phyloP scores from a whole-genome alignment of 2,797 vertebrate species.

The Xenentodon cancila region DNA sequence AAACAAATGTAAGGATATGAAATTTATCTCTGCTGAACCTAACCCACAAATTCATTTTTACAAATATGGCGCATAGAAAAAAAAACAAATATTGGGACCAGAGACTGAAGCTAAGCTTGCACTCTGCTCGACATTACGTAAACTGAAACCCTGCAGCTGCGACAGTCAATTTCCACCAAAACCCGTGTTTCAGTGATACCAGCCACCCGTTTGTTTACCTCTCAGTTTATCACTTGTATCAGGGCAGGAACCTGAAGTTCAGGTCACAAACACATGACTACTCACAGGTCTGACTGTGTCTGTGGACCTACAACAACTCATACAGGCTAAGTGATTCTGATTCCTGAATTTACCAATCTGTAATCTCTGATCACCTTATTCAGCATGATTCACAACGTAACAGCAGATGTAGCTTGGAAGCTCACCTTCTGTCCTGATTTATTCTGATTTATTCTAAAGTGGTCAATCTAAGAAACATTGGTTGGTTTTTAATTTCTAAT shows the following conservation, averaged over 20 bases:
- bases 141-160: slow-evolving; percentile 34
- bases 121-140: slow-evolving; percentile 5
- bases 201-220: slow-evolving; percentile 39
- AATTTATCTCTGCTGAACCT: no score
- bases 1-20: no score
- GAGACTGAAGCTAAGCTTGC: neutral
- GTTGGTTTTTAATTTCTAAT: no score
- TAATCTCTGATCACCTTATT: neutral
- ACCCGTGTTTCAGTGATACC: slow-evolving; percentile 50
- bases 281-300: neutral
- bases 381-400: no score
- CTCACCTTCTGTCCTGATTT: no score
- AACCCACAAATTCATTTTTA: no score
- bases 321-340: neutral
- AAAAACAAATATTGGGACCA: neutral
- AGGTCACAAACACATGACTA: neutral
- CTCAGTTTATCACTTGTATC: slow-evolving; percentile 25
- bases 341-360: no score
- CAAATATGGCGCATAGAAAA: neutral
- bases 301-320: neutral
- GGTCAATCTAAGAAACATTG: no score
- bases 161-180: slow-evolving; percentile 29
- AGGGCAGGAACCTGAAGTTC: slow-evolving; percentile 42
- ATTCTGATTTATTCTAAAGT: no score
- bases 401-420: no score